Conservation (phyloP, 1,140 invertebrate species). For the Bombus ignitus region DNA sequence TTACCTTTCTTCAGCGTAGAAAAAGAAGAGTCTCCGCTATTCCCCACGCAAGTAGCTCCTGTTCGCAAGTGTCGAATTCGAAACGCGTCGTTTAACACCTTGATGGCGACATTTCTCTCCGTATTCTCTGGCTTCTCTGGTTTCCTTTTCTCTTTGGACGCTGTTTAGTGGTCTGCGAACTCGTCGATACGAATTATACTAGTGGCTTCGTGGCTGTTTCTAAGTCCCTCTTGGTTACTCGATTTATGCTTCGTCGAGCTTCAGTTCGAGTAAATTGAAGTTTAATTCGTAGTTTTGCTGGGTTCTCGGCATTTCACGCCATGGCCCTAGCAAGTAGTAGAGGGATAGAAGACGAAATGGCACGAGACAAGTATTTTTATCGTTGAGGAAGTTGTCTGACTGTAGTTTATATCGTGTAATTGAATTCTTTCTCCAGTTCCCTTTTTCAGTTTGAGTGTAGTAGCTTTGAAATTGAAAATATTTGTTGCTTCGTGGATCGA, state of each 20-base stretch:
- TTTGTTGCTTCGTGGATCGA: too few relatives aligned
- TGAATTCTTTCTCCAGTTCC: not conserved
- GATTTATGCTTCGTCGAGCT: not conserved
- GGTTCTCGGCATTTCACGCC: too few relatives aligned
- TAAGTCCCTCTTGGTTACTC: not conserved
- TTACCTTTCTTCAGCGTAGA: not conserved
- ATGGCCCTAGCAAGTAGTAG: too few relatives aligned
- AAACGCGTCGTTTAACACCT: slow-evolving; percentile 16
- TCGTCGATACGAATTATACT: not conserved
- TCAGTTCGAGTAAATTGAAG: not conserved
- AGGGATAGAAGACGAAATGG: too few relatives aligned
- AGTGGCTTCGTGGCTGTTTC: not conserved
- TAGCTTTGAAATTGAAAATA: too few relatives aligned
- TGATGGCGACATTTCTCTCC: not conserved
- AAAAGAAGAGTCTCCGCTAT: not conserved
- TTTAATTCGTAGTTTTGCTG: not conserved
- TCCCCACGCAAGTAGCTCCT: not conserved
- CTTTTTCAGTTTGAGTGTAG: too few relatives aligned
- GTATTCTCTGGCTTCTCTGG: not conserved
- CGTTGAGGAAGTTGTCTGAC: too few relatives aligned
- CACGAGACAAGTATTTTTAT: too few relatives aligned
- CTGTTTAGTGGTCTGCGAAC: not conserved
- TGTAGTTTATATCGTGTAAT: not conserved
- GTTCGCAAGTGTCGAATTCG: slow-evolving; percentile 36
- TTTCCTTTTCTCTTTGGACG: not conserved